phyloP scores from a whole-genome alignment of 2,888 invertebrate species.

The Dryocosmus kuriphilus region DNA sequence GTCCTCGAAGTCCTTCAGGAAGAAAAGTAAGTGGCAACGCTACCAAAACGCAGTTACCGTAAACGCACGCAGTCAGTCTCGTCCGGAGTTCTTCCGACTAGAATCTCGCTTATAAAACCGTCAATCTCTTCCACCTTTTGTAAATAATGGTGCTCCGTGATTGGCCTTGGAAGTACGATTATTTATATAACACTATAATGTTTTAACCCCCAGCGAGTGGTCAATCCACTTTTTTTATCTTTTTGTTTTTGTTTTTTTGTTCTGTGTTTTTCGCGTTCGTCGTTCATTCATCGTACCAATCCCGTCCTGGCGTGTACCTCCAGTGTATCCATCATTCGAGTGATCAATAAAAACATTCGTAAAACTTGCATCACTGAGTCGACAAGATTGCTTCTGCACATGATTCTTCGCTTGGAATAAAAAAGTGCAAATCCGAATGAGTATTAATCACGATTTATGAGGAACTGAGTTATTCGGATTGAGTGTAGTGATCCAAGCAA shows the following conservation, averaged over 20 bases:
- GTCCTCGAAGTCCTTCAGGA: conserved; percentile 68
- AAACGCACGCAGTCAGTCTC: conserved; percentile 50
- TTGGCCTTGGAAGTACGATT: conserved; percentile 71
- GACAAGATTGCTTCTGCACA: conserved; percentile 31
- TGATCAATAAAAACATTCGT: conserved; percentile 36
- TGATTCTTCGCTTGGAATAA: conserved; percentile 43
- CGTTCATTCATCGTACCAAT: conserved; percentile 31
- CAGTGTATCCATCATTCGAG: conserved; percentile 39
- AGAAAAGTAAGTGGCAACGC: conserved; percentile 72
- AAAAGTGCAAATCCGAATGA: not conserved
- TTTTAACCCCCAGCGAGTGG: conserved; percentile 61
- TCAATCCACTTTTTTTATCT: conserved; percentile 21
- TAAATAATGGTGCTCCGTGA: conserved; percentile 73
- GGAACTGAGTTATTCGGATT: not conserved
- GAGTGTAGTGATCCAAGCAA: not conserved
- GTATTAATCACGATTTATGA: not conserved
- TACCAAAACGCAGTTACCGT: conserved; percentile 58
- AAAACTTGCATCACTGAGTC: conserved; percentile 43
- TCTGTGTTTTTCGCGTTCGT: conserved; percentile 21
- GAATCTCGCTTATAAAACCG: conserved; percentile 44
- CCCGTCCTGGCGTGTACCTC: conserved; percentile 31
- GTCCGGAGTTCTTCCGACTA: conserved; percentile 73
- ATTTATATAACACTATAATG: conserved; percentile 73
- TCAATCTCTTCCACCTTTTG: conserved; percentile 57
- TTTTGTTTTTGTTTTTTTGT: conserved; percentile 23